Base-by-base conservation (phyloP, 2,797 vertebrate genomes). In the Poeciliopsis presidionis region DNA sequence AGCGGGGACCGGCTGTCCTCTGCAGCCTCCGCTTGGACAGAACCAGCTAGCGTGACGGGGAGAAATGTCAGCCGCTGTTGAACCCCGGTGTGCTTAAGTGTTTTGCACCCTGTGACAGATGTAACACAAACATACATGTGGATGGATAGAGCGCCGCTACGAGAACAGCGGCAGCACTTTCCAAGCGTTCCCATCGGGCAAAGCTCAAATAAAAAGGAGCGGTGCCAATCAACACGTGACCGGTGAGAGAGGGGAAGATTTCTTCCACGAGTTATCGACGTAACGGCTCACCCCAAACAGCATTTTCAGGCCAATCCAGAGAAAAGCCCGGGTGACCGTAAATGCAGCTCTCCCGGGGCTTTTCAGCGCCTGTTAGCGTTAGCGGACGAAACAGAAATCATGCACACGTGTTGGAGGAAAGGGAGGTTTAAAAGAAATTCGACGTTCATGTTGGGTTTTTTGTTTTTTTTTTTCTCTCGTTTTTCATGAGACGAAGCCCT, bases 31-130 rank as follows among this genome's bases (percentile, higher is more conserved):
- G 61, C 74, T 80, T 78, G 46, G 55, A 72, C 53, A 77, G 61
- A 78, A 78, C 45, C 79, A 43, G 74, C 83, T 89, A 61, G 81
- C 81, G 79, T 86, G 82, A 86, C 72, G 73, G 75, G 75, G 25
- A 78, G 74, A 93, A 94, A 94, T 92, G 90, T 92, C 91, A 91
- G 79, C 81, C 81, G 47, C 80, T 57, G 74, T 76, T 74, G 74
- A 87, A 86, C 80, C 80, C 78, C 3, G 25, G 47, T 74, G 76
- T 75, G 82, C 65, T 59, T 14, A 14, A 14, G 57, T 74, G 71
- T 84, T 77, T 77, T 77, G 79, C 85, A 78, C 74, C 33, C 39
- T 53, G 33, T 0, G 1, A 81, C 70, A 84, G 41, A 78, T 72
- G 82, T 88, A 86, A 51, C 20, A 7, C 20, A n/a, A n/a, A 18